Base-by-base conservation (phyloP, 1,140 invertebrate species). In the Coenobita brevimanus region DNA sequence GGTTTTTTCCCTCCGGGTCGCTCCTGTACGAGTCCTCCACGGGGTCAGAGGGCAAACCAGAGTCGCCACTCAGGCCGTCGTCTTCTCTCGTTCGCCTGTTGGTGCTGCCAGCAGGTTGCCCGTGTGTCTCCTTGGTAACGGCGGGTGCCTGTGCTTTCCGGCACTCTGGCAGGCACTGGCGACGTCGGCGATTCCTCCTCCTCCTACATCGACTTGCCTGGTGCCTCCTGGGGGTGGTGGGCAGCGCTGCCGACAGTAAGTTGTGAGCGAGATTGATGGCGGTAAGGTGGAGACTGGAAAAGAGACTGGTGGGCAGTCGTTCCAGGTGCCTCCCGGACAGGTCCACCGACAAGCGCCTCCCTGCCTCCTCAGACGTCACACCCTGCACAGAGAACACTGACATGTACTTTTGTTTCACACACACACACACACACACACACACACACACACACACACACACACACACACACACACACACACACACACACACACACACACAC, bases 281-380 rank as follows among this genome's bases (percentile, higher is more conserved):
- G 57, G 64, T 87, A 27, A 87, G 62, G 64, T 87, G 85, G 76
- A 87, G 85, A 50, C 85, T 87, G 46, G 85, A 87, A n/a, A 87
- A 87, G 64, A 87, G 85, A 36, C 30, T 57, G 76, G 85, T 87
- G 15, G 85, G 85, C 15, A 87, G 85, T 33, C 73, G 60, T 46
- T 87, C 76, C 43, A 87, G 60, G 46, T 87, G 85, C 46, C 85
- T 60, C 27, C 85, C 85, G 1, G 85, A 87, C 8, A 87, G 67
- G 43, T 87, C 85, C 30, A 87, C 75, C 10, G 79, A 75, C 10
- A 76, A 41, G 33, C 33, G 43, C 24, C 50, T 71, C n/a, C 27
- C 21, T 15, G 27, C 43, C 43, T 83, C 81, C 4, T n/a, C 73
- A n/a, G 6, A 38, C 24, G 73, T 41, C 62, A 64, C 17, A n/a